Evolutionary conservation across 2,797 vertebrate species (phyloP).

Genomic region (Capromys pilorides): DNA sequence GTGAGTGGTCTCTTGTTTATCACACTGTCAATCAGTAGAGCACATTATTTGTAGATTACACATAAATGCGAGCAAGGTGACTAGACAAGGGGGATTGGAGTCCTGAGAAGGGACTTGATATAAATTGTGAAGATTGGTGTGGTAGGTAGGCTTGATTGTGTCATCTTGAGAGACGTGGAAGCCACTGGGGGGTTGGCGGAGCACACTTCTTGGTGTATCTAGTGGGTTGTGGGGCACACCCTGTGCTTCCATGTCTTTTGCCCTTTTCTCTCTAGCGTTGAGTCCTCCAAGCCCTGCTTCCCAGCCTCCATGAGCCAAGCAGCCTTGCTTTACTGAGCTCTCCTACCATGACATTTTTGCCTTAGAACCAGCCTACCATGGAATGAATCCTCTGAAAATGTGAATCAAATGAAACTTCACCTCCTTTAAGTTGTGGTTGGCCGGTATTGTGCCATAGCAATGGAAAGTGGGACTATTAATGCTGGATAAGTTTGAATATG

Average conservation of each 20-base stretch:
- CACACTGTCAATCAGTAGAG: background rate
- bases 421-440: background rate
- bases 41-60: background rate
- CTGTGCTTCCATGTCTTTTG: background rate
- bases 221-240: background rate
- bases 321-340: background rate
- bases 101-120: background rate
- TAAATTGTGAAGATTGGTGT: background rate
- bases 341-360: background rate
- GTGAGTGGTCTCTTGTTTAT: background rate
- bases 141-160: background rate
- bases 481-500: background rate
- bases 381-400: background rate
- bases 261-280: background rate
- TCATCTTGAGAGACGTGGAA: background rate
- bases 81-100: background rate
- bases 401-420: background rate
- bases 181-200: background rate
- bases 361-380: background rate
- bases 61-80: background rate
- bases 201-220: background rate
- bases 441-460: background rate
- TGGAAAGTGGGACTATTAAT: background rate
- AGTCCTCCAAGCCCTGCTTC: background rate
- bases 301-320: background rate